Base-by-base conservation (phyloP, 2,888 invertebrate species). In the Eustalomyia histrio region DNA sequence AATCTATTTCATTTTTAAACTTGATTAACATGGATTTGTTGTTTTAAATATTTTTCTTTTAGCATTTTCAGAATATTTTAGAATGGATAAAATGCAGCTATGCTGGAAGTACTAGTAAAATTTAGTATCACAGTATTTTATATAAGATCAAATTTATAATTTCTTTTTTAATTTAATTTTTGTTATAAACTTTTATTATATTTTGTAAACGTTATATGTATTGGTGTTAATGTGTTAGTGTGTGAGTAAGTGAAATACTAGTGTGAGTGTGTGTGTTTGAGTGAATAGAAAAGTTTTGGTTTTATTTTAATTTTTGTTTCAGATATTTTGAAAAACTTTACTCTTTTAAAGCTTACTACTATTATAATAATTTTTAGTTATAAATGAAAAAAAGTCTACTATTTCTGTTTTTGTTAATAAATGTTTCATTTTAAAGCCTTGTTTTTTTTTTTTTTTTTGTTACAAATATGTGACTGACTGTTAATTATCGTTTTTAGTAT, bases 61-160 rank as follows among this genome's bases (percentile, higher is more conserved):
- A 84, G 76, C 82, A 79, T 79, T 82, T 84, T 89, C 89, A 89
- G 88, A 89, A 90, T 90, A 90, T 89, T 89, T 88, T 88, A 90
- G 90, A 90, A 90, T 90, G 90, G 89, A 89, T 88, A 90, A 90
- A 90, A 90, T 90, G 90, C 90, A 90, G 90, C 90, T 90, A 90
- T 90, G 90, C 90, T 90, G 90, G 90, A 90, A 90, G 89, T 90
- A 90, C 90, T 90, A 90, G 90, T 90, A 90, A 90, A 90, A 89
- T 89, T 89, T 90, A 89, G 90, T 90, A 90, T 90, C 90, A 90
- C 90, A 90, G 90, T 90, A 90, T 90, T 90, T 90, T 90, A 84
- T 85, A 87, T 88, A 89, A 89, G 89, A 88, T 89, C 87, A 89
- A 89, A 88, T 88, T 86, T 88, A 83, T 84, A 82, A 78, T 83